Evolutionary conservation across 1,140 invertebrate genomes (phyloP).

Genomic region (Zaprionus tsacasi): DNA sequence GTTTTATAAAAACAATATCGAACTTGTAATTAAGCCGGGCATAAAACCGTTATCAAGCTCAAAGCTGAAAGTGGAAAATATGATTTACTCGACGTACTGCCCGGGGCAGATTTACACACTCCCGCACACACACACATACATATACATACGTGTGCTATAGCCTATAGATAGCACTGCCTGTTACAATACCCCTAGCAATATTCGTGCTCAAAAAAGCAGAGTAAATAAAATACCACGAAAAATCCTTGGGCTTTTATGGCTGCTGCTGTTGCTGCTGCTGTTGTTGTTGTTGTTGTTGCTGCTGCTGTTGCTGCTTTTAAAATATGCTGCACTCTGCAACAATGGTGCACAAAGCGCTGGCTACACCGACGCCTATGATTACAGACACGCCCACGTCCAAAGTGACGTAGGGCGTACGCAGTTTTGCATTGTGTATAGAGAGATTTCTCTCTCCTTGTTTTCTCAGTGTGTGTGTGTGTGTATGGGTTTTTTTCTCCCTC

Average conservation of each 20-base stretch:
- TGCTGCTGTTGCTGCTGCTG: not conserved
- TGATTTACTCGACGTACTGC: not conserved
- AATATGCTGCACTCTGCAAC: conserved; percentile 28
- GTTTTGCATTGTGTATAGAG: conserved; percentile 15
- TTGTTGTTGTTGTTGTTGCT: not conserved
- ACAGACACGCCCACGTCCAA: conserved; percentile 3
- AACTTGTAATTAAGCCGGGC: not conserved
- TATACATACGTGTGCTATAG: not conserved
- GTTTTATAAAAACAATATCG: not conserved
- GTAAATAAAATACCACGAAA: not conserved
- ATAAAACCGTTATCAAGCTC: not conserved
- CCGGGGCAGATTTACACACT: not conserved
- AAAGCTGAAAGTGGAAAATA: not conserved
- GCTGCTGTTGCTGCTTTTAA: conserved; percentile 23
- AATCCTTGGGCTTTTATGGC: not conserved
- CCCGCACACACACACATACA: not conserved
- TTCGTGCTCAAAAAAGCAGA: not conserved
- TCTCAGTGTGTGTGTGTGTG: not conserved
- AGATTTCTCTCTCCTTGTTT: not conserved
- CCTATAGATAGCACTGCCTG: not conserved
- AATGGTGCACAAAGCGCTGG: conserved; percentile 23
- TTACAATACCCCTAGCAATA: not conserved
- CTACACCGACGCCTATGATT: conserved; percentile 32
- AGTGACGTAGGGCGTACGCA: not conserved
- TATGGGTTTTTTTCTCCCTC: not conserved